Percentiles rank a stretch among this genome's conserved stretches.
Conservation (phyloP, 1,140 invertebrate genomes). For the Platorchestia sp. region DNA sequence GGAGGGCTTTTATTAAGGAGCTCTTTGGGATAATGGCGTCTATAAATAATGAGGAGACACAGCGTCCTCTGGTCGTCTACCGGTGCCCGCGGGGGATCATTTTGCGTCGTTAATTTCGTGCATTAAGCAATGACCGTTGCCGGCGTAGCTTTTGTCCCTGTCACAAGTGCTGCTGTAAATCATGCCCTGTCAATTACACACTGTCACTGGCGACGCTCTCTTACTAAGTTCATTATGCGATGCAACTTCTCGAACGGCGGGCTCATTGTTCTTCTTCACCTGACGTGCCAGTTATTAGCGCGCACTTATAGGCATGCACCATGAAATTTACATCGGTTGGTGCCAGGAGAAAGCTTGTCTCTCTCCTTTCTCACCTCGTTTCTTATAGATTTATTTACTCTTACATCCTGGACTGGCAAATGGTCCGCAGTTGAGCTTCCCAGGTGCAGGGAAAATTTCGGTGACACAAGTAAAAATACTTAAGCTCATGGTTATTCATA, state of each 20-base stretch:
- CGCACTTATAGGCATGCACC: neutral
- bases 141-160: conserved; percentile 27
- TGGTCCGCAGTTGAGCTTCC: neutral
- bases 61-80: neutral
- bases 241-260: conserved; percentile 10
- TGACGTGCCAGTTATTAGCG: neutral
- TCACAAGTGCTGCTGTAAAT: conserved; percentile 31
- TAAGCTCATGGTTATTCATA: neutral
- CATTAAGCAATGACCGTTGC: conserved; percentile 32
- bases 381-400: neutral
- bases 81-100: neutral
- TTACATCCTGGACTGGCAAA: neutral
- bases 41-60: conserved; percentile 26
- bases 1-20: conserved; percentile 23
- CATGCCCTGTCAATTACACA: conserved; percentile 11
- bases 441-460: neutral
- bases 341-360: neutral
- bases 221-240: conserved; percentile 19
- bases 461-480: neutral
- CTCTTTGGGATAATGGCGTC: conserved; percentile 5
- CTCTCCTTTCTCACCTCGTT: neutral
- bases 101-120: conserved; percentile 25
- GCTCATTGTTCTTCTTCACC: conserved; percentile 38
- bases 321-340: neutral
- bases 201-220: neutral